Evolutionary conservation across 2,113 vertebrate species (phyloP).

Genomic region (Chaetorhynchus papuensis): DNA sequence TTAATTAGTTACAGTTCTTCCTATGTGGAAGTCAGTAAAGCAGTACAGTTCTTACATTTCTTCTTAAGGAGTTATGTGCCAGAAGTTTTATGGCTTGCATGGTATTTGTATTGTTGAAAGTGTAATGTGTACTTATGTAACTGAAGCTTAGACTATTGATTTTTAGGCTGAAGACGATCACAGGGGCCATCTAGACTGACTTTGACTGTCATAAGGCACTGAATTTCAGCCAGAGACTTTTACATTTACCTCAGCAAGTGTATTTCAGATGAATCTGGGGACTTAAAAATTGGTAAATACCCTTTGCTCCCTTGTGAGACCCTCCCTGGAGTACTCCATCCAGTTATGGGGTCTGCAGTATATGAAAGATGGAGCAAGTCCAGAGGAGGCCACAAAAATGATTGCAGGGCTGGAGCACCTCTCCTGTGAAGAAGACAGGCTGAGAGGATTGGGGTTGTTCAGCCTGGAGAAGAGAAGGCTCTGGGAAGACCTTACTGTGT

Average conservation of each 20-base stretch:
- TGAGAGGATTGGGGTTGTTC: not conserved
- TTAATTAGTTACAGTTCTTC: not conserved
- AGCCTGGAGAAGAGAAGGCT: not conserved
- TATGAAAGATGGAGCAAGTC: not conserved
- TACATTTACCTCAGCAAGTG: not conserved
- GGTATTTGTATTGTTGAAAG: not conserved
- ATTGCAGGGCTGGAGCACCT: fast-evolving
- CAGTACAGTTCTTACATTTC: not conserved
- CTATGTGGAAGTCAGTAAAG: not conserved
- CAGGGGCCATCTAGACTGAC: not conserved
- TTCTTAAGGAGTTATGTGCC: not conserved
- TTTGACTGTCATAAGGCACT: not conserved
- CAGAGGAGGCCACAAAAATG: not conserved
- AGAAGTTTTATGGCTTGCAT: not conserved
- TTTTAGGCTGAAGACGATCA: not conserved
- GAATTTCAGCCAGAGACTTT: not conserved
- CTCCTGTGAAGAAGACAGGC: not conserved
- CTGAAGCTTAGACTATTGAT: not conserved
- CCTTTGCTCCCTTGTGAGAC: not conserved
- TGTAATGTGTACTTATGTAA: fast-evolving
- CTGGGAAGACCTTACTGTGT: not conserved
- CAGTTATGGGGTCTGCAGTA: not conserved
- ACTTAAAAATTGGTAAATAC: not conserved
- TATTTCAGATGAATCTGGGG: not conserved
- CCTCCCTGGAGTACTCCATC: not conserved